A percentile compares a stretch with the other conserved stretches of the same genome.
Evolutionary conservation across 2,113 vertebrate species (phyloP).

Genomic region (Formicarius rufipectus): DNA sequence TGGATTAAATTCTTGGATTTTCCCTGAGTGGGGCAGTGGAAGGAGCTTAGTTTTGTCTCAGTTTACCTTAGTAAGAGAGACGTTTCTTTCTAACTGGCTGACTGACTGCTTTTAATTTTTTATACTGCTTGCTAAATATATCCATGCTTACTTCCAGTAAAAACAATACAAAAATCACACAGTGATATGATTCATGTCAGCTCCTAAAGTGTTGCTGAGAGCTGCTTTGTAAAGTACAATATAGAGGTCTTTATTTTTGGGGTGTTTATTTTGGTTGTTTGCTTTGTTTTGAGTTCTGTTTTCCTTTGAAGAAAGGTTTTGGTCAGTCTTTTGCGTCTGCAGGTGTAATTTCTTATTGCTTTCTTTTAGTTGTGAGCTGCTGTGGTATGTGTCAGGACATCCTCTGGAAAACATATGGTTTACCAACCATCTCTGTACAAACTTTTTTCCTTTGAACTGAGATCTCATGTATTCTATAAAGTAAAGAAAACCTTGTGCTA

Average conservation of each 20-base stretch:
- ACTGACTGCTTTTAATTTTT: not conserved
- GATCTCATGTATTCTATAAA: not conserved
- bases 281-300: not conserved
- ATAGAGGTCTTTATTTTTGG: not conserved
- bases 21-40: not conserved
- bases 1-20: not conserved
- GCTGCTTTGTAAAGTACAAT: not conserved
- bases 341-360: conserved; percentile 28
- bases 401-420: conserved; percentile 59
- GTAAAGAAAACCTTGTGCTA: not conserved
- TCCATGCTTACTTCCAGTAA: conserved; percentile 6
- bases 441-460: conserved; percentile 16
- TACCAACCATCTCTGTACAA: not conserved
- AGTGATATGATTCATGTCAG: not conserved
- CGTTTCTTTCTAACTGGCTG: not conserved
- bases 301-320: conserved; percentile 11
- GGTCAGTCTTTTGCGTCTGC: conserved; percentile 25
- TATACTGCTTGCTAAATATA: not conserved
- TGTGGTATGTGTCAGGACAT: conserved; percentile 46
- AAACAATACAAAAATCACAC: conserved; percentile 11
- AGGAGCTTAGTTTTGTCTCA: not conserved
- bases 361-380: conserved; percentile 47
- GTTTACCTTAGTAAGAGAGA: not conserved
- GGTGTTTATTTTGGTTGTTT: not conserved
- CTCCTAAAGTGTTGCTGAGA: not conserved